Evolutionary conservation across 2,888 invertebrate genomes (phyloP), one percentile per base, ranked within the genome.

Genomic region (Diplolepis rosae): DNA sequence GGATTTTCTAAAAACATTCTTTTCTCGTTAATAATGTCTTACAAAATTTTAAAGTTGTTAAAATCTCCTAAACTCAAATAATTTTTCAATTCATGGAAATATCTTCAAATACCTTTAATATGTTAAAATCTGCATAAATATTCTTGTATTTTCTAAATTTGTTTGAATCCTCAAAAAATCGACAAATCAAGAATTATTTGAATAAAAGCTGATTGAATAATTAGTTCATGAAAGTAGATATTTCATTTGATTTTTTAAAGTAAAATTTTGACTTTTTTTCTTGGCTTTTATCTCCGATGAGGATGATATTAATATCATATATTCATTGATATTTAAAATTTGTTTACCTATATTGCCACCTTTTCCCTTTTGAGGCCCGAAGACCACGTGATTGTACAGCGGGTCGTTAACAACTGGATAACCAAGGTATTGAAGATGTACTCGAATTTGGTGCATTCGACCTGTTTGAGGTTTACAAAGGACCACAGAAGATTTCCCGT

Each of bases 381-480:
- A 99, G 0, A 97, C 97, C 1, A 94, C 93, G 89, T 97, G 96
- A 89, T 99, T 99, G 91, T 99, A 99, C 1, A 99, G 90, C 0
- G 97, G 97, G 89, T 99, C 99, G 88, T 99, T 99, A 6, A 98
- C 95, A 68, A 99, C 99, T 13, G 99, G 99, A 90, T 95, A 96
- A 50, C 99, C 99, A 84, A 99, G 91, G 89, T 95, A 99, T 90
- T 99, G 99, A 76, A 99, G 92, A 90, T 99, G 99, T 32, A 99
- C 98, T 77, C 99, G 92, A 82, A 99, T 99, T 90, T 99, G 99
- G 89, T 99, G 99, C 94, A 99, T 99, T 76, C 99, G 91, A 1
- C 99, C 99, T 0, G 99, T 99, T 85, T 95, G 94, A 0, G 99
- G 99, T 85, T 94, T 94, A 90, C 98, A 98, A 39, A 95, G 92